A percentile compares a stretch with the other conserved stretches of the same genome.
Evolutionary conservation across 1,140 invertebrate genomes (phyloP).

Genomic region (Teleogryllus occipitalis): DNA sequence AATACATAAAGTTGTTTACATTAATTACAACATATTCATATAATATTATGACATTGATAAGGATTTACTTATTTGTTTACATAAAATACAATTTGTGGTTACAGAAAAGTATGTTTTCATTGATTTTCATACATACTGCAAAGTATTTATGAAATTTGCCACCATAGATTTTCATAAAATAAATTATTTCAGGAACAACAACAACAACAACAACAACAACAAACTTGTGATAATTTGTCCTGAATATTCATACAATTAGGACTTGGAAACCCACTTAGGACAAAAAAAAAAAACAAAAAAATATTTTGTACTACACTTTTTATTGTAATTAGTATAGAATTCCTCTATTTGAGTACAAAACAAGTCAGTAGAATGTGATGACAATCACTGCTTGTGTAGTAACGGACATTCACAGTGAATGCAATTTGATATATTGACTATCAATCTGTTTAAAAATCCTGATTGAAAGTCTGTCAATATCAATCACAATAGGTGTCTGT

Average conservation of each 20-base stretch:
- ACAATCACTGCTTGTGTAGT: not conserved
- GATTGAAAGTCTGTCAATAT: not conserved
- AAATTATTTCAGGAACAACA: too few relatives aligned
- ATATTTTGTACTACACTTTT: not conserved
- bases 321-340: conserved; percentile 2
- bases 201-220: too few relatives aligned
- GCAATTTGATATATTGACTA: not conserved
- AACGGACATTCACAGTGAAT: not conserved
- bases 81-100: not conserved
- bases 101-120: not conserved
- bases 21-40: too few relatives aligned
- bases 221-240: too few relatives aligned
- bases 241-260: too few relatives aligned
- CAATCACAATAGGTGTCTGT: not conserved
- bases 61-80: too few relatives aligned
- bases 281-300: not conserved
- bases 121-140: too few relatives aligned
- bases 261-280: too few relatives aligned
- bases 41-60: too few relatives aligned
- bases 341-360: not conserved
- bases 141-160: too few relatives aligned
- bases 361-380: not conserved
- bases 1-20: too few relatives aligned
- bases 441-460: not conserved
- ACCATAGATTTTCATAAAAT: too few relatives aligned